These are phyloP conservation scores for Anhinga rufa DNA, from an alignment of 2,113 vertebrate genomes.

Conservation along the genomic window DNA sequence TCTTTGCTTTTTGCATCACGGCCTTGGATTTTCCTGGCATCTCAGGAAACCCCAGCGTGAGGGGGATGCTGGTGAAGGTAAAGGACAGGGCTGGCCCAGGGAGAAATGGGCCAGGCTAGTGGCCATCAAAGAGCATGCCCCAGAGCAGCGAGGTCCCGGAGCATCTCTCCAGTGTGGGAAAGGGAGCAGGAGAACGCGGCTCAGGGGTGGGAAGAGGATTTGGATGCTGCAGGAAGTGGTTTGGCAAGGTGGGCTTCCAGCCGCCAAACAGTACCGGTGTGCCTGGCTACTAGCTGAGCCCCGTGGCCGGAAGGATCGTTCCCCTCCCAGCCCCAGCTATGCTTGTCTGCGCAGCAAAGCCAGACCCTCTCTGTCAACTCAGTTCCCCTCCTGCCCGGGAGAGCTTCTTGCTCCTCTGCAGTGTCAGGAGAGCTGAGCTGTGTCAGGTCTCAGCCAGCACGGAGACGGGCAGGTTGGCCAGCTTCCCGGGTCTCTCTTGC, in stretches of 20 bases:
- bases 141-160: neutral
- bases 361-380: neutral
- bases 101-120: neutral
- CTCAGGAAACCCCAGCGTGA: neutral
- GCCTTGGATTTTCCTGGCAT: neutral
- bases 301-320: neutral
- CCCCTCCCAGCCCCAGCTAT: neutral
- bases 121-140: neutral
- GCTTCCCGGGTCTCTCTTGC: neutral
- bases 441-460: neutral
- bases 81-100: neutral
- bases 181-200: neutral
- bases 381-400: neutral
- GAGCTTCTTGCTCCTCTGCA: neutral
- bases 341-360: neutral
- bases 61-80: neutral
- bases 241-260: neutral
- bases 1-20: neutral
- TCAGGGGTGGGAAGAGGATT: neutral
- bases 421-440: neutral
- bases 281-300: neutral
- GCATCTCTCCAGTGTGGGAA: neutral
- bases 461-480: neutral
- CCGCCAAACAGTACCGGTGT: accelerated
- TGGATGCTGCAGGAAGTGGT: neutral